These are phyloP conservation scores for Sitobion miscanthi DNA, from an alignment of 1,140 invertebrate genomes.

Conservation along the genomic window DNA sequence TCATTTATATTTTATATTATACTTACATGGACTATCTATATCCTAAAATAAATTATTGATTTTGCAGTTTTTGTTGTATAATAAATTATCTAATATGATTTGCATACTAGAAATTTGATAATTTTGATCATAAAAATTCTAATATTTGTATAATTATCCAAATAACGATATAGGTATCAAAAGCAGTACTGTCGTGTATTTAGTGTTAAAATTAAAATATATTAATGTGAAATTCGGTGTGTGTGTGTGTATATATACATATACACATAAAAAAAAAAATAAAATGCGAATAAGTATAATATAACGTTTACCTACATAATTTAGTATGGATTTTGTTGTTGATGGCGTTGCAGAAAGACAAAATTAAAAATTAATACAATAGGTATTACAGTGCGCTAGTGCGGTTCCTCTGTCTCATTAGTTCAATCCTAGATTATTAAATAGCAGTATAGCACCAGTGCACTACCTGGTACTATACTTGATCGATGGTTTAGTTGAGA, in stretches of 20 bases:
- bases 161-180: background rate
- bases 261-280: background rate
- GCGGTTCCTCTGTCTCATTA: no score
- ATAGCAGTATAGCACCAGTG: background rate
- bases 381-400: background rate
- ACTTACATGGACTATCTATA: constrained; percentile 18
- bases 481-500: background rate
- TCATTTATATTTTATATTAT: constrained; percentile 23
- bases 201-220: background rate
- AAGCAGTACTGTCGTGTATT: background rate
- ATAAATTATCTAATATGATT: background rate
- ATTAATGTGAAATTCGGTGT: background rate
- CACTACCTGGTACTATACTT: background rate
- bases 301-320: background rate
- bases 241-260: background rate
- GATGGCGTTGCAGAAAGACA: background rate
- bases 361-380: background rate
- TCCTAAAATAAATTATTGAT: constrained; percentile 33
- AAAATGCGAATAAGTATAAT: background rate
- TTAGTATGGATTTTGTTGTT: background rate
- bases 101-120: background rate
- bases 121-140: background rate
- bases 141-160: background rate
- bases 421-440: background rate
- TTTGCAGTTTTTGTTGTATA: constrained; percentile 20